These are phyloP conservation scores for Geococcyx californianus DNA, from an alignment of 2,113 vertebrate species.

Conservation along the genomic window DNA sequence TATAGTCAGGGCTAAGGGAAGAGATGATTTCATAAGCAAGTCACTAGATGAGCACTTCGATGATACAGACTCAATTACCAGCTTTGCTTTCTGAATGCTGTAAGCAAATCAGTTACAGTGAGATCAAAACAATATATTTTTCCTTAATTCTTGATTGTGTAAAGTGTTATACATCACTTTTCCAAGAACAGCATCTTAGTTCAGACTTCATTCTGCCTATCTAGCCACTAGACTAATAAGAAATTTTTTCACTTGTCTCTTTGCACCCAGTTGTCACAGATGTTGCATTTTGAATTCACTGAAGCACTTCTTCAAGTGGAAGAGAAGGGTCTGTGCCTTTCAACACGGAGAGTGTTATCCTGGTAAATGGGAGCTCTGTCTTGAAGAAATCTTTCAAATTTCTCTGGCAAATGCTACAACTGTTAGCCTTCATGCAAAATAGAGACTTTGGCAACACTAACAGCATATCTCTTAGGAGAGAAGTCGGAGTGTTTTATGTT, in stretches of 20 bases:
- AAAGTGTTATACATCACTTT: neutral
- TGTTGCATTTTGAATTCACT: neutral
- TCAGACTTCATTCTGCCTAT: neutral
- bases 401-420: neutral
- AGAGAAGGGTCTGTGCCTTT: neutral
- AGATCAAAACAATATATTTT: neutral
- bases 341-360: neutral
- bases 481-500: neutral
- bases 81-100: neutral
- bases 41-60: neutral
- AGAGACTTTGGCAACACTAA: neutral
- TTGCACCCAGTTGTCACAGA: neutral
- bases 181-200: neutral
- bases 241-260: neutral
- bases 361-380: neutral
- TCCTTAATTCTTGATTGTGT: neutral
- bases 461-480: neutral
- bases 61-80: neutral
- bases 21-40: neutral
- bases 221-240: neutral
- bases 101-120: neutral
- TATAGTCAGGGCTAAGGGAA: neutral
- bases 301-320: neutral
- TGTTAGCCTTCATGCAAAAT: neutral
- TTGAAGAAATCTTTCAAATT: neutral